phyloP scores from a whole-genome alignment of 2,113 vertebrate genomes.

The Pachycephala philippinensis region DNA sequence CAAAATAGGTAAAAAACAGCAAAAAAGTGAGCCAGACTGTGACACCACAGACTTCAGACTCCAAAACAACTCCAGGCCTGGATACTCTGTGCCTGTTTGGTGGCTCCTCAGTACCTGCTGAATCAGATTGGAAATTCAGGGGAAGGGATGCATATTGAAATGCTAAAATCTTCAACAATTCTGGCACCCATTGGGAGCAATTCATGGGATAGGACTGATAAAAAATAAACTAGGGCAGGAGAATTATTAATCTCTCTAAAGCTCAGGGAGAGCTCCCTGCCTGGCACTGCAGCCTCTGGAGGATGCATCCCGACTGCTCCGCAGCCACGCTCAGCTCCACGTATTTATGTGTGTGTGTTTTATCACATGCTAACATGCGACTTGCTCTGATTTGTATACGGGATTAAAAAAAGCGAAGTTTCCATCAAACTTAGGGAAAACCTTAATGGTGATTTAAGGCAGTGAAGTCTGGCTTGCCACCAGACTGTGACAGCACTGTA shows the following conservation, averaged over 20 bases:
- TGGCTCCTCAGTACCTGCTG: neutral
- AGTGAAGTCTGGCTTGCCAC: slow-evolving; percentile 43
- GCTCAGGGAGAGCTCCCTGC: neutral
- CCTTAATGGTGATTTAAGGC: slow-evolving; percentile 65
- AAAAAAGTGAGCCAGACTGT: neutral
- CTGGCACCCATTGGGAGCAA: neutral
- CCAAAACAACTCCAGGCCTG: neutral
- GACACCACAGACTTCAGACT: neutral
- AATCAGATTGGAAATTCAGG: neutral
- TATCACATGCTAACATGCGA: slow-evolving; percentile 25
- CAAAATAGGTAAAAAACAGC: neutral
- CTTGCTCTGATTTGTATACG: slow-evolving; percentile 34
- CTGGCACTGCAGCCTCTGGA: slow-evolving; percentile 18
- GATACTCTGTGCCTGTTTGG: fast-evolving
- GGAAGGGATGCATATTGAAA: neutral
- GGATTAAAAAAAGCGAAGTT: neutral
- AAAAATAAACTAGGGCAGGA: slow-evolving; percentile 20
- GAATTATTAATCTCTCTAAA: slow-evolving; percentile 12
- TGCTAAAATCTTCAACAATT: neutral
- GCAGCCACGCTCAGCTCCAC: neutral
- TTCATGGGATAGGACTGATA: neutral
- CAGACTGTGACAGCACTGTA: slow-evolving; percentile 35
- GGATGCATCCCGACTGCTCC: neutral
- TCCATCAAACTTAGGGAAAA: slow-evolving; percentile 28
- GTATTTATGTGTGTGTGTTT: slow-evolving; percentile 40